Evolutionary conservation across 2,797 vertebrate species (phyloP).

Genomic region (Coregonus sp.): DNA sequence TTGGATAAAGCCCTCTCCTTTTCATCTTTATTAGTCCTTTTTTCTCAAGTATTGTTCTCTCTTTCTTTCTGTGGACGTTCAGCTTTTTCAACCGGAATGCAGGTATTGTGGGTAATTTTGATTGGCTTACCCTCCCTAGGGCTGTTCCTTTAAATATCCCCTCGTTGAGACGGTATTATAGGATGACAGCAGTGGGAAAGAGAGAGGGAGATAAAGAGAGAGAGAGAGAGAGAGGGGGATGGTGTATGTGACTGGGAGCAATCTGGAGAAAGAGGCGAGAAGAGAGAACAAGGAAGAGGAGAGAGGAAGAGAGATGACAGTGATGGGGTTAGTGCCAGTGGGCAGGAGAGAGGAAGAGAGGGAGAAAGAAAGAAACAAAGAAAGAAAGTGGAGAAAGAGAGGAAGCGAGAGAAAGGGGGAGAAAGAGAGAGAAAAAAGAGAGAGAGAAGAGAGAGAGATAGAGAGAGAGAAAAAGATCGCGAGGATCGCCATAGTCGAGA

Average conservation of each 20-base stretch:
- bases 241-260: not conserved
- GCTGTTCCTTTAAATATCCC: constrained; percentile 34
- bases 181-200: constrained; percentile 31
- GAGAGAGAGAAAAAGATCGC: no score
- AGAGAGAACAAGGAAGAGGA: not conserved
- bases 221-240: not conserved
- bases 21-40: not conserved
- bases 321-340: not conserved
- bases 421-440: not conserved
- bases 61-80: not conserved
- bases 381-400: not conserved
- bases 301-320: not conserved
- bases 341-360: not conserved
- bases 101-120: constrained; percentile 9
- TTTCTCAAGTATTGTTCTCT: constrained; percentile 2
- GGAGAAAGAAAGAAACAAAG: no score
- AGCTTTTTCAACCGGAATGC: not conserved
- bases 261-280: not conserved
- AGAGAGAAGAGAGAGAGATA: constrained; percentile 2
- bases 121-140: constrained; percentile 4
- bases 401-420: no score
- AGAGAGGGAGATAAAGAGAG: not conserved
- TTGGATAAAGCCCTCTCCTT: no score
- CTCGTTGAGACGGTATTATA: constrained; percentile 34
- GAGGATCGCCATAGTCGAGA: no score